Evolutionary conservation across 2,113 vertebrate genomes (phyloP).

Genomic region (Cyprinus carpio): DNA sequence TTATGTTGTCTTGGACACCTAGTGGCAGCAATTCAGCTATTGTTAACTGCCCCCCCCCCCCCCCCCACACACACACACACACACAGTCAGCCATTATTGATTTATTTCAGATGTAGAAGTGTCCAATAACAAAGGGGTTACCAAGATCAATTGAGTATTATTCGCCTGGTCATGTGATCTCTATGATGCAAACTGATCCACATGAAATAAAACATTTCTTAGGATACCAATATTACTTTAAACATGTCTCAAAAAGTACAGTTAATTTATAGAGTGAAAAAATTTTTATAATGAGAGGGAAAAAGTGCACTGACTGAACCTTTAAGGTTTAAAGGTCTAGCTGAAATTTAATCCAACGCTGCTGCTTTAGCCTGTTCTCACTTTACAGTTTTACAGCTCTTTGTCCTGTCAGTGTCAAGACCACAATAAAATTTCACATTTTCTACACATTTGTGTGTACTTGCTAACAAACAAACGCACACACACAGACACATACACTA

Average conservation of each 20-base stretch:
- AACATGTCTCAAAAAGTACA: not conserved
- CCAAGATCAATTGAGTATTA: not conserved
- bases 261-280: not conserved
- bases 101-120: not conserved
- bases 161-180: not conserved
- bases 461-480: not conserved
- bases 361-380: not conserved
- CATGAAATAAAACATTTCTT: not conserved
- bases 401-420: not conserved
- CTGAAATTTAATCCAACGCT: not conserved
- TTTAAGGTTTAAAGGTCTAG: not conserved
- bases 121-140: not conserved
- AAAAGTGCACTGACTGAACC: too few species aligned
- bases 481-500: slow-evolving; percentile 6
- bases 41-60: too few species aligned
- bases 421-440: slow-evolving; percentile 25
- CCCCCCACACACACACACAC: too few species aligned
- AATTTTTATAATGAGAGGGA: not conserved
- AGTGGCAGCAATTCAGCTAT: not conserved
- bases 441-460: slow-evolving; percentile 4
- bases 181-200: not conserved
- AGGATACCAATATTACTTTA: not conserved
- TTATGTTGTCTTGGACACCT: not conserved
- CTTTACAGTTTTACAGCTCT: not conserved
- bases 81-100: not conserved